Base-by-base conservation (phyloP, 2,113 vertebrate species). In the Anarrhichthys ocellatus region DNA sequence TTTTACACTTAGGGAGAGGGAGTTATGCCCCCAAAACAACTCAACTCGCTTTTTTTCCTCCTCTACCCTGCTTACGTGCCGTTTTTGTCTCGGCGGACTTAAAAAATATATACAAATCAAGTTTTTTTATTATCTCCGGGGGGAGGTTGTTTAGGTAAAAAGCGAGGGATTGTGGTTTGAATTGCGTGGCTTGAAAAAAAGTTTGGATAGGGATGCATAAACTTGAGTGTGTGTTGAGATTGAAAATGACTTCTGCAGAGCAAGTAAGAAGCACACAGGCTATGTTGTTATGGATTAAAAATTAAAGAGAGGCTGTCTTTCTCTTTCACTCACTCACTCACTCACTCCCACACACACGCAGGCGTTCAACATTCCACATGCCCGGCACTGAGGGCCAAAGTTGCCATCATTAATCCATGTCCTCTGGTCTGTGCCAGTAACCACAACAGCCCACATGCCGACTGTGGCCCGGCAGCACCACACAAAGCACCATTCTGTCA, bases 331-430 rank as follows among this genome's bases (percentile, higher is more conserved):
- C 22, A 56, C 40, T 4, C 46, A 11, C 75, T 50, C 40, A 32
- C 13, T 20, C 29, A 29, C 29, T 29, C 24, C 46, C 29, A 46
- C 50, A 27, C 61, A 59, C 40, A 24, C 15, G 24, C 50, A 71
- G 6, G 14, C 58, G 32, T 71, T 81, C 61, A 72, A 74, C 40
- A 62, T 71, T 74, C 36, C 80, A 36, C 62, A 72, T 10, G 27
- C 63, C 61, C 46, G 76, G 54, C 58, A 93, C 94, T 94, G 89
- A 95, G 94, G 24, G 92, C 89, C 86, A 93, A 94, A 93, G 91
- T 95, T 96, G 94, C 92, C 91, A 84, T 94, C 95, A 90, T 90
- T 94, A 95, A 95, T 96, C 95, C 94, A 93, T 92, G 93, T 95
- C 95, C 93, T 95, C 93, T 93, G 94, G 92, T 92, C 88, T 91